These are phyloP conservation scores for Rhabditophanes sp. DNA, from an alignment of 2,888 invertebrate species.

Conservation along the genomic window DNA sequence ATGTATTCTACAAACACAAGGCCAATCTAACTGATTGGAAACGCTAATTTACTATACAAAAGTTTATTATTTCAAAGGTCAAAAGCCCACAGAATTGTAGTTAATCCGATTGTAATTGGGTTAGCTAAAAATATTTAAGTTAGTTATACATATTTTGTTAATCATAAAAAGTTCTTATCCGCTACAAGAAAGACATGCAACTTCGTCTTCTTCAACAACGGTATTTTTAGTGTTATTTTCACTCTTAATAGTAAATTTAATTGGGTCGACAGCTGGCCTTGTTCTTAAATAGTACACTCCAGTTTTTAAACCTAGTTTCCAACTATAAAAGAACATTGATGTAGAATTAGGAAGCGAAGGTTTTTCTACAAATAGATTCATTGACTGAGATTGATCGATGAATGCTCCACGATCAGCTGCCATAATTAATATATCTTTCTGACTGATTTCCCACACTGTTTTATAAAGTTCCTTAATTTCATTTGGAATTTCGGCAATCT, in stretches of 20 bases:
- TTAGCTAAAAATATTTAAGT: too few relatives aligned
- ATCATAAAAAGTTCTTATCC: constrained; percentile 14
- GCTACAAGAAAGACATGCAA: constrained; percentile 39
- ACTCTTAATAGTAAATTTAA: constrained; percentile 88
- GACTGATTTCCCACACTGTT: constrained; percentile 54
- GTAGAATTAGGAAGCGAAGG: constrained; percentile 81
- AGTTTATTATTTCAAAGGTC: too few relatives aligned
- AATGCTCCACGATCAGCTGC: constrained; percentile 92
- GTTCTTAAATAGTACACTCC: constrained; percentile 97
- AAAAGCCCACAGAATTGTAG: too few relatives aligned
- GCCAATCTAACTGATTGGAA: too few relatives aligned
- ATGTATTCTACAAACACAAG: too few relatives aligned
- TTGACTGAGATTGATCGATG: constrained; percentile 94
- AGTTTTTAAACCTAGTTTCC: constrained; percentile 90
- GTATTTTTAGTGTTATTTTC: constrained; percentile 1
- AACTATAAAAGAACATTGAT: constrained; percentile 94
- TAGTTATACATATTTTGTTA: too few relatives aligned
- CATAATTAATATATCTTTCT: constrained; percentile 80
- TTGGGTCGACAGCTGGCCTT: constrained; percentile 83
- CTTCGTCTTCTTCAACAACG: constrained; percentile 13
- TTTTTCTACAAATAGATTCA: constrained; percentile 88
- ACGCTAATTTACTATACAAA: too few relatives aligned
- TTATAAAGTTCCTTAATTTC: constrained; percentile 49
- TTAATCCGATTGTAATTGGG: too few relatives aligned
- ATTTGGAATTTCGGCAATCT: constrained; percentile 35